Conservation (phyloP, 2,888 invertebrate genomes). For the Andrena fulva region DNA sequence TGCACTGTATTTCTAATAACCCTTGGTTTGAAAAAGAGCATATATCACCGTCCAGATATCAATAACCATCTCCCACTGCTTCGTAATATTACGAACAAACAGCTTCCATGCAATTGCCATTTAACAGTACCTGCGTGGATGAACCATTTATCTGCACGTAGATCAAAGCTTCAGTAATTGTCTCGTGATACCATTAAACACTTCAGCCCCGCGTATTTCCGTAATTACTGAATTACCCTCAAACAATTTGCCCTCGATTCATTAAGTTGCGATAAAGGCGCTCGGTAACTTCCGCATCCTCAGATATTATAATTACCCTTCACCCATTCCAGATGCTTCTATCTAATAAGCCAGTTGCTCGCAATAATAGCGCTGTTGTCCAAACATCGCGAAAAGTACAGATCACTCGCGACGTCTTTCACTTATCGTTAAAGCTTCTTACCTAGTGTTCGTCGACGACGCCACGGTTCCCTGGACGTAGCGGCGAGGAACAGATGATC, state of each 20-base stretch:
- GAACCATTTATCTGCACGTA: not conserved
- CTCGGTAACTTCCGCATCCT: too few relatives aligned
- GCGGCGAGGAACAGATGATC: not conserved
- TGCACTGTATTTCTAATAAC: not conserved
- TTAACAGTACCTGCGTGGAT: not conserved
- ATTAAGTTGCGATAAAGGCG: too few relatives aligned
- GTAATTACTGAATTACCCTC: not conserved
- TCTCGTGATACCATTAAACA: not conserved
- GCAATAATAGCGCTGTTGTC: too few relatives aligned
- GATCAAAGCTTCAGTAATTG: conserved; percentile 2
- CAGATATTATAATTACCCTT: too few relatives aligned
- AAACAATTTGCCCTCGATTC: not conserved
- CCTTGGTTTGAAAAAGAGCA: not conserved
- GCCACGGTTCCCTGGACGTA: not conserved
- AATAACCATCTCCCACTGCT: not conserved
- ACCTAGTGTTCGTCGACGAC: not conserved
- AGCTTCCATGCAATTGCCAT: not conserved
- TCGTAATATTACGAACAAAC: not conserved
- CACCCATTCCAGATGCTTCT: too few relatives aligned
- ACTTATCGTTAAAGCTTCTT: not conserved
- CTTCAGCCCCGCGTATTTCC: not conserved
- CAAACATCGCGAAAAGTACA: too few relatives aligned
- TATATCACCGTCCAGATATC: not conserved
- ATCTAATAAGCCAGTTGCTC: too few relatives aligned
- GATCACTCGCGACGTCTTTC: not conserved